phyloP scores from a whole-genome alignment of 2,113 vertebrate genomes.

The Tichodroma muraria region DNA sequence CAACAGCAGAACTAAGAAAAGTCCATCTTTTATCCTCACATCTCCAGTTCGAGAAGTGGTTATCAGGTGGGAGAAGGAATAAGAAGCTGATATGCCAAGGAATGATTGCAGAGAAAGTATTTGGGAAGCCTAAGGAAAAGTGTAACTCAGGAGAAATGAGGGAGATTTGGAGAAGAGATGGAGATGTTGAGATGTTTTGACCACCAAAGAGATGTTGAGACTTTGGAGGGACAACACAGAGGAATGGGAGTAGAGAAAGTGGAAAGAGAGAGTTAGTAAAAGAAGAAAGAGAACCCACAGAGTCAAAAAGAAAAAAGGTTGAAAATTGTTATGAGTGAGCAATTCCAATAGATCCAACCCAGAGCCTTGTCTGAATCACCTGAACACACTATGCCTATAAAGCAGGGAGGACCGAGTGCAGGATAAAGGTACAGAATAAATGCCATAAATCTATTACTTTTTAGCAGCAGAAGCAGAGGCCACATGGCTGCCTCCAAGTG shows the following conservation, averaged over 20 bases:
- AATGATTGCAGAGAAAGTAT: not conserved
- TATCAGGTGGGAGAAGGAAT: not conserved
- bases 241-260: not conserved
- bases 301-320: not conserved
- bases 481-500: constrained; percentile 13
- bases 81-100: not conserved
- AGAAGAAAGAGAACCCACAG: not conserved
- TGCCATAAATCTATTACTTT: not conserved
- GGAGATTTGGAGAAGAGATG: not conserved
- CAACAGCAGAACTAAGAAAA: not conserved
- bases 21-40: not conserved
- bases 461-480: constrained; percentile 22
- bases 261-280: not conserved
- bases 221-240: not conserved
- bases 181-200: no score
- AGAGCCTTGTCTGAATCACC: not conserved
- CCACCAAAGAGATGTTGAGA: not conserved
- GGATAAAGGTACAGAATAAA: not conserved
- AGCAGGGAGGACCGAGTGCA: not conserved
- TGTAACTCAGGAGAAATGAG: not conserved
- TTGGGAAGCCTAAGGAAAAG: not conserved
- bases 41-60: not conserved
- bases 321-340: not conserved
- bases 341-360: not conserved
- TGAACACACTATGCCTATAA: not conserved